Base-by-base conservation (phyloP, 2,888 invertebrate genomes). In the Azorinus chamasolen region DNA sequence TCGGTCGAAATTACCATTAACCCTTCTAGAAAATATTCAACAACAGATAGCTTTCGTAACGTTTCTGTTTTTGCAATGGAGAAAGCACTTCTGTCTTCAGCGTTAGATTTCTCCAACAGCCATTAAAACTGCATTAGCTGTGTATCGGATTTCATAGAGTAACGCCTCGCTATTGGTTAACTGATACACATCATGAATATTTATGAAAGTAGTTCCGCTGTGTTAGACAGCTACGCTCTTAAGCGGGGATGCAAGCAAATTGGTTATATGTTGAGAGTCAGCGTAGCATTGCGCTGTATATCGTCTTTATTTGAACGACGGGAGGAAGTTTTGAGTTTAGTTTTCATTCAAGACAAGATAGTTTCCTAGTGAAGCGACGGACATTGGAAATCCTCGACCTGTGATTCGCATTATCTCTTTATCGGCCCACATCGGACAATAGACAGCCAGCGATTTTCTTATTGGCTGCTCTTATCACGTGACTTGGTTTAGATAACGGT, bases 181-280 rank as follows among this genome's bases (percentile, higher is more conserved):
- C 55, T 63, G 25, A 61, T 53, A 51, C 25, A 51, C 20, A 65
- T 81, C 51, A 85, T 85, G 79, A 85, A 85, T 85, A 85, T 85
- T 71, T 75, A 85, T 83, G 51, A 79, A 77, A 83, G 79, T 79
- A 81, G 84, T 85, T 62, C 83, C 70, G 66, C 65, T 48, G n/a
- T 41, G 10, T 32, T 32, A 32, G 32, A 32, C 32, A 10, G 32
- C 32, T 32, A 6, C 32, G 32, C 32, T 32, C 10, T 32, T 10
- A 4, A 32, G 32, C 32, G 32, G 10, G 4, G 32, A 6, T 32
- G 10, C 32, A 32, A 32, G 32, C 32, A 32, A 32, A 32, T 32
- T 32, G 32, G 32, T 32, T 32, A 32, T 32, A 32, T 32, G 10
- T 4, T 6, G 32, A 6, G 32, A 32, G 32, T 10, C 5, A 32